These are phyloP conservation scores for Ciconia maguari DNA, from an alignment of 2,113 vertebrate species.

Conservation along the genomic window DNA sequence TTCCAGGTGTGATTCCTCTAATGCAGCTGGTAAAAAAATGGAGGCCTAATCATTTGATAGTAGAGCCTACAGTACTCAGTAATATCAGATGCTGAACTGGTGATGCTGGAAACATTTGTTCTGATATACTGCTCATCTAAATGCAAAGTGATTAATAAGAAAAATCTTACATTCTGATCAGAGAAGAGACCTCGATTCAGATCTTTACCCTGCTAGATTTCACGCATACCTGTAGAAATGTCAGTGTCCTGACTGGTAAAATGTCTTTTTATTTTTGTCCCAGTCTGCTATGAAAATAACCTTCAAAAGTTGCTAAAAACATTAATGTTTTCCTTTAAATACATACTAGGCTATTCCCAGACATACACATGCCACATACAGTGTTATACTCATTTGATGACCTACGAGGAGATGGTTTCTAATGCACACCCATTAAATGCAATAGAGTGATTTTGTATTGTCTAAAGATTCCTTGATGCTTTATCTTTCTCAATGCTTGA, in stretches of 20 bases:
- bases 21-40: neutral
- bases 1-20: neutral
- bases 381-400: neutral
- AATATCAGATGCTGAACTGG: neutral
- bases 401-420: neutral
- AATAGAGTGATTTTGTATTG: neutral
- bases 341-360: neutral
- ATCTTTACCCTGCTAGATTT: neutral
- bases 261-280: neutral
- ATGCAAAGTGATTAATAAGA: neutral
- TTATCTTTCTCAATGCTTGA: neutral
- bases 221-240: neutral
- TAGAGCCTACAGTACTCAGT: neutral
- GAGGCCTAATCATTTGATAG: neutral
- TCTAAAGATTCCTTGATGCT: neutral
- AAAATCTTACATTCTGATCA: neutral
- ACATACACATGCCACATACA: neutral
- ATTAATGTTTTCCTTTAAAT: neutral
- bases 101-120: neutral
- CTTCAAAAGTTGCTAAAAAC: neutral
- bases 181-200: neutral
- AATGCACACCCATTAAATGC: neutral
- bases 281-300: neutral
- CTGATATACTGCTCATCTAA: neutral
- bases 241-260: neutral